phyloP scores from a whole-genome alignment of 2,888 invertebrate species.

The Brenthis ino region DNA sequence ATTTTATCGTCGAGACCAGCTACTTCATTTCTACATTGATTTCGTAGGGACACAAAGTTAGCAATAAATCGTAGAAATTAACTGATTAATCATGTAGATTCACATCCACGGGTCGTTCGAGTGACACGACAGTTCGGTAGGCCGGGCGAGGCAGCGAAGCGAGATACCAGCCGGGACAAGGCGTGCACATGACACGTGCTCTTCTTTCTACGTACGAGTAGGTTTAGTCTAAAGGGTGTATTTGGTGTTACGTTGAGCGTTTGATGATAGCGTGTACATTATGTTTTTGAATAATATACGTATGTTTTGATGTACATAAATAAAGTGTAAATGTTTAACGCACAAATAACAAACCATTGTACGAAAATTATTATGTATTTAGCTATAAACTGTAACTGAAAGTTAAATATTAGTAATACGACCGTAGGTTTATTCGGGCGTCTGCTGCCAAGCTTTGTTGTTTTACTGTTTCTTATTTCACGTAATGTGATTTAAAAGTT shows the following conservation, averaged over 20 bases:
- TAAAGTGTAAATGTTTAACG: slow-evolving; percentile 82
- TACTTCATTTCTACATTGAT: slow-evolving; percentile 43
- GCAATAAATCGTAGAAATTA: slow-evolving; percentile 66
- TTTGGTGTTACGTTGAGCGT: slow-evolving; percentile 67
- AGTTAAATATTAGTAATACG: slow-evolving; percentile 68
- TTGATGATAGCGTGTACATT: slow-evolving; percentile 74
- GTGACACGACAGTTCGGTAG: slow-evolving; percentile 31
- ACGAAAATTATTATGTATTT: slow-evolving; percentile 70
- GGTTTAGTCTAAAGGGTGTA: slow-evolving; percentile 61
- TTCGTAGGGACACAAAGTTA: slow-evolving; percentile 62
- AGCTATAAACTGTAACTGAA: slow-evolving; percentile 72
- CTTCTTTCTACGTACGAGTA: slow-evolving; percentile 47
- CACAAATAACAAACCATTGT: slow-evolving; percentile 70
- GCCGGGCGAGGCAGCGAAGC: slow-evolving; percentile 67
- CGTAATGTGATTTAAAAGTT: slow-evolving; percentile 25
- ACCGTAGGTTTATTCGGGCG: slow-evolving; percentile 59
- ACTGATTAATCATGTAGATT: slow-evolving; percentile 57
- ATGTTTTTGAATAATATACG: slow-evolving; percentile 76
- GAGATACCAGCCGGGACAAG: slow-evolving; percentile 79
- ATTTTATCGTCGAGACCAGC: slow-evolving; percentile 39
- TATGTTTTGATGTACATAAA: slow-evolving; percentile 82
- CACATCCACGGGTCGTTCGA: slow-evolving; percentile 45
- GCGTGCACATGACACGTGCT: slow-evolving; percentile 58
- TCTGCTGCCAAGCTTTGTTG: slow-evolving; percentile 50
- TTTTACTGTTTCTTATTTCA: slow-evolving; percentile 32